Base-by-base conservation (phyloP, 2,113 vertebrate species). In the Erythrocercus mccallii region DNA sequence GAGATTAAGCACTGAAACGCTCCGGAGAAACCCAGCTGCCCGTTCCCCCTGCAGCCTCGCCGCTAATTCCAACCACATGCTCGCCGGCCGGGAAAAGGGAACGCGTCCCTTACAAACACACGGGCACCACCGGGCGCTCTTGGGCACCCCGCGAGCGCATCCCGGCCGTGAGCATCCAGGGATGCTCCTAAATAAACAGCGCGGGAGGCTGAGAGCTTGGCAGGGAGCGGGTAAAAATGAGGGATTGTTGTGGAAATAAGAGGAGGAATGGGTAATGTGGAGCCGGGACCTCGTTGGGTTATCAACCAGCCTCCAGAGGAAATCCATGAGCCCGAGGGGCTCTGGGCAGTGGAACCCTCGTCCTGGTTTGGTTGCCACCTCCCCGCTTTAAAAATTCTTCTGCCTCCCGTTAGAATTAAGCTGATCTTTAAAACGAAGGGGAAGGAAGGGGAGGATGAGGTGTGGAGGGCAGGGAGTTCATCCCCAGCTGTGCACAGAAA, bases 31-130 rank as follows among this genome's bases (percentile, higher is more conserved):
- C 86, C 88, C 94, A 68, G 82, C 95, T 87, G 89, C 94, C 82
- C 56, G 82, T 90, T 95, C 91, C 93, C 93, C 83, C 96, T 94
- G 95, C 82, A 93, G 94, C 62, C 66, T 21, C 51, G 21, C 73
- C 38, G 40, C 42, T 82, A 65, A 95, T 89, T 89, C 91, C 89
- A 96, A 96, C 81, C 86, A 86, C 95, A 58, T 78, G 96, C 94
- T 81, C 51, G 24, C 86, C 19, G 15, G 70, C 94, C 88, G 44
- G 94, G 83, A 45, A 12, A 3, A 23, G 27, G 62, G 90, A 78
- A 57, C 70, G 20, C 10, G 21, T 28, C 58, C 65, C 50, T 86
- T 37, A 28, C 17, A 64, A 40, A 56, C 54, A n/a, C 45, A 35
- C 74, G 30, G 70, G 68, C 30, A 71, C 57, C 9, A 0, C 16